These are phyloP conservation scores for Hirtodrosophila duncani DNA, from an alignment of 2,888 invertebrate genomes.

Conservation along the genomic window DNA sequence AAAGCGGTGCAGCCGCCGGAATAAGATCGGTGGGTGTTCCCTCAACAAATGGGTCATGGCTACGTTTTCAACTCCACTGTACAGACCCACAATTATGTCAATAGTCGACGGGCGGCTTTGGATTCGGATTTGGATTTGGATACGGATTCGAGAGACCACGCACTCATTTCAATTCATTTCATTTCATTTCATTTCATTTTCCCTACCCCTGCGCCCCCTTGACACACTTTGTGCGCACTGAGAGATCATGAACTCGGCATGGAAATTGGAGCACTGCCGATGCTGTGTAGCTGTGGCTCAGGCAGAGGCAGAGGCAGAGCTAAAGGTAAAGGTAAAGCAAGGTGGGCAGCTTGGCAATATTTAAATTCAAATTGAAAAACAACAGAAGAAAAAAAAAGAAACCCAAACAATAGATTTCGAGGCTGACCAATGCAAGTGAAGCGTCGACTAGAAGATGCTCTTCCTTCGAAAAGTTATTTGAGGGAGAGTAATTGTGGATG, in stretches of 20 bases:
- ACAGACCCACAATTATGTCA: slow-evolving; percentile 28
- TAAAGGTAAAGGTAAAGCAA: no score
- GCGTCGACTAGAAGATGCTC: no score
- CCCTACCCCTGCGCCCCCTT: no score
- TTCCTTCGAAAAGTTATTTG: no score
- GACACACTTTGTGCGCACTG: slow-evolving; percentile 46
- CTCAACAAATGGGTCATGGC: slow-evolving; percentile 56
- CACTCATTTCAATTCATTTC: neutral
- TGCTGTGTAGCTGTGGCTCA: neutral
- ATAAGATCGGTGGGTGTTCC: slow-evolving; percentile 60
- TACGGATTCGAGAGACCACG: slow-evolving; percentile 5
- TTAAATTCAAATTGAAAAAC: slow-evolving; percentile 22
- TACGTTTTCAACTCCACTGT: slow-evolving; percentile 28
- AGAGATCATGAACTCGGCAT: slow-evolving; percentile 45
- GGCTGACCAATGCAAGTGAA: slow-evolving; percentile 1
- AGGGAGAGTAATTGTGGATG: no score
- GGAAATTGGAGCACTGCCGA: slow-evolving; percentile 13
- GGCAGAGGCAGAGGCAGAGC: no score
- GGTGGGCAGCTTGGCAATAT: no score
- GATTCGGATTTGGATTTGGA: neutral
- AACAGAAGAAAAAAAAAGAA: slow-evolving; percentile 15
- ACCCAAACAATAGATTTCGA: slow-evolving; percentile 23
- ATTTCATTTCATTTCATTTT: slow-evolving; percentile 50
- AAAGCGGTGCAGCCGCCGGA: slow-evolving; percentile 36
- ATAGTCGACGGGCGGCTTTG: slow-evolving; percentile 3